These are phyloP conservation scores for Bombus sibiricus DNA, from an alignment of 1,140 invertebrate species.

Conservation along the genomic window DNA sequence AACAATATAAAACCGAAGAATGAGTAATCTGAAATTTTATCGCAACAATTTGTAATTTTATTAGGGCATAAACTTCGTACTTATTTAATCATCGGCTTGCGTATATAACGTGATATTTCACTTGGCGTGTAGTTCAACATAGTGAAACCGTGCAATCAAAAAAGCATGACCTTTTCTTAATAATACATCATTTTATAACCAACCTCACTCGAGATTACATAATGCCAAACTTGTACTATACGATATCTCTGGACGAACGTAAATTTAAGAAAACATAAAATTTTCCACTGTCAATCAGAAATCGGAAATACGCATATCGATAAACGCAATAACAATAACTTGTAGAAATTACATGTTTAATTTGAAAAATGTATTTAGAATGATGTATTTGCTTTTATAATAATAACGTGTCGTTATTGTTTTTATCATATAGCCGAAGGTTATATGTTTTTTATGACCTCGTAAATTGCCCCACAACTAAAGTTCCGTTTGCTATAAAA, in stretches of 20 bases:
- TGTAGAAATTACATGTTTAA: background rate
- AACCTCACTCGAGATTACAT: too few species aligned
- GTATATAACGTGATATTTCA: slow-evolving; percentile 4
- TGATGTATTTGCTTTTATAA: too few species aligned
- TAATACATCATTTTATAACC: too few species aligned
- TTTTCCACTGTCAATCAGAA: too few species aligned
- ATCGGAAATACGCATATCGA: too few species aligned
- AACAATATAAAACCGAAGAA: background rate
- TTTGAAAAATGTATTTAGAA: background rate
- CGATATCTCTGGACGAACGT: too few species aligned
- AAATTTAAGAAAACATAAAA: too few species aligned
- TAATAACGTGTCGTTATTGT: background rate
- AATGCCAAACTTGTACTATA: too few species aligned
- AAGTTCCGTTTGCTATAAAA: background rate
- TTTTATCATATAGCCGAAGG: background rate
- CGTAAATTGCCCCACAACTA: background rate
- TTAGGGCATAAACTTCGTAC: background rate
- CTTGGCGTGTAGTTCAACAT: background rate
- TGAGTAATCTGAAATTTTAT: background rate
- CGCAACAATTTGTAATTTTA: background rate
- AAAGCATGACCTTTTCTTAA: background rate
- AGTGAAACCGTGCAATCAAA: background rate
- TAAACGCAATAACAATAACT: too few species aligned
- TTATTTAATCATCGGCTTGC: background rate
- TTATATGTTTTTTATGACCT: background rate